These are phyloP conservation scores for Malurus cyaneus DNA, from an alignment of 2,113 vertebrate species.

Conservation along the genomic window DNA sequence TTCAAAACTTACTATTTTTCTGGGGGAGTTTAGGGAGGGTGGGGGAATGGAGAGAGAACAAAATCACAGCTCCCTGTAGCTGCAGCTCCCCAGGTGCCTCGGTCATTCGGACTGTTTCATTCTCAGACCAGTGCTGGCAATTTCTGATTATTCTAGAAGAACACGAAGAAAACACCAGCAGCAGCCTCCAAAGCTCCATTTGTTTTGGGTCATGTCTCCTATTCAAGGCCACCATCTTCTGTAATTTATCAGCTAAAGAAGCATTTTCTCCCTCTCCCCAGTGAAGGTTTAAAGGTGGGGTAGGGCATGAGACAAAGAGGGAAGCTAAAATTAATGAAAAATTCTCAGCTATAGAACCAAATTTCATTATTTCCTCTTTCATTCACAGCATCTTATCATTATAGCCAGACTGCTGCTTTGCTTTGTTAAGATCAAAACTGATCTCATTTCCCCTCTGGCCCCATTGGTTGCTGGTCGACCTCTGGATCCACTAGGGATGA, in stretches of 20 bases:
- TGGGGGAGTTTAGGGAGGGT: neutral
- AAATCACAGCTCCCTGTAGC: slow-evolving; percentile 45
- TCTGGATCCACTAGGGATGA: slow-evolving; percentile 94
- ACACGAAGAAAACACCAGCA: neutral
- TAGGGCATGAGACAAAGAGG: slow-evolving; percentile 6
- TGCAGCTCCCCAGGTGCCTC: slow-evolving; percentile 12
- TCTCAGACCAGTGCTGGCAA: slow-evolving; percentile 25
- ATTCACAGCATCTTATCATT: slow-evolving; percentile 71
- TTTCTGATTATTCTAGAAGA: neutral
- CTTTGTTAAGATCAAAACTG: slow-evolving; percentile 24
- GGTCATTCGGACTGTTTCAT: neutral
- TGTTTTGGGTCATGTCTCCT: slow-evolving; percentile 40
- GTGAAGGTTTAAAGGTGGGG: slow-evolving; percentile 33
- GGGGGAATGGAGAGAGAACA: slow-evolving; percentile 21
- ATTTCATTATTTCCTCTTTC: slow-evolving; percentile 70
- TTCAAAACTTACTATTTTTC: slow-evolving; percentile 57
- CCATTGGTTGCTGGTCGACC: slow-evolving; percentile 88
- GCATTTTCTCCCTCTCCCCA: slow-evolving; percentile 54
- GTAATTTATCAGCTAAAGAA: slow-evolving; percentile 56
- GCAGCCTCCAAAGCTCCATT: slow-evolving; percentile 28
- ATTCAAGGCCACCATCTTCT: slow-evolving; percentile 38
- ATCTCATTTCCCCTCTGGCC: slow-evolving; percentile 90
- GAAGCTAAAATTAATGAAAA: slow-evolving; percentile 71
- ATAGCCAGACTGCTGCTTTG: slow-evolving; percentile 45
- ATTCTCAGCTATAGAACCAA: slow-evolving; percentile 75